Conservation (phyloP, 2,797 vertebrate species). For the Xyrichtys novacula region DNA sequence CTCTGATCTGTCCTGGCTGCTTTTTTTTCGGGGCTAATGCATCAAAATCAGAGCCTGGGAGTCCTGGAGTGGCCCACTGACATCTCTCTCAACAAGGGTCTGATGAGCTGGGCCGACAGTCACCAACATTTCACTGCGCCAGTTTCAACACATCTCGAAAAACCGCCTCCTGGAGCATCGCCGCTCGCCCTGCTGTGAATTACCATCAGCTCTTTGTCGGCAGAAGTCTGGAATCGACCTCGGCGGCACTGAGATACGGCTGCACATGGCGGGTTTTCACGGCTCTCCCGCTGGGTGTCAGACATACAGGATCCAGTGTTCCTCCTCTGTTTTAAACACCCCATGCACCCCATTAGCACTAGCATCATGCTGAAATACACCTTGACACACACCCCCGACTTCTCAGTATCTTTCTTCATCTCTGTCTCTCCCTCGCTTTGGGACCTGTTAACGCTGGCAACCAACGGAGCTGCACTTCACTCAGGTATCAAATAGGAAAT, state of each 20-base stretch:
- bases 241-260: conserved; percentile 34
- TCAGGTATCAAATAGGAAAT: conserved; percentile 69
- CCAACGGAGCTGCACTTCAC: conserved; percentile 74
- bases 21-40: conserved; percentile 63
- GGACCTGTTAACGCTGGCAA: conserved; percentile 70
- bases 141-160: conserved; percentile 78
- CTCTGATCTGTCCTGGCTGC: conserved; percentile 48
- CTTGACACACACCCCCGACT: conserved; percentile 49
- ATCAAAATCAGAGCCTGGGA: conserved; percentile 67
- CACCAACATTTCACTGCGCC: conserved; percentile 57
- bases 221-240: conserved; percentile 44
- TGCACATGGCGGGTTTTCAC: conserved; percentile 48
- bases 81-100: conserved; percentile 64
- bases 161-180: conserved; percentile 49
- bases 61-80: conserved; percentile 67
- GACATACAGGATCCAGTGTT: conserved; percentile 81
- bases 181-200: conserved; percentile 52
- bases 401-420: conserved; percentile 52
- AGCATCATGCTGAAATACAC: conserved; percentile 73
- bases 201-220: conserved; percentile 75
- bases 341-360: conserved; percentile 77
- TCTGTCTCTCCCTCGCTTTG: conserved; percentile 52
- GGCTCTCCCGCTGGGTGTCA: conserved; percentile 53
- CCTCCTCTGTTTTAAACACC: conserved; percentile 51
- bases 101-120: conserved; percentile 51